Percentiles rank a stretch among this genome's conserved stretches.
Evolutionary conservation across 2,888 invertebrate species (phyloP).

Genomic region (Entomobrya multifasciata): DNA sequence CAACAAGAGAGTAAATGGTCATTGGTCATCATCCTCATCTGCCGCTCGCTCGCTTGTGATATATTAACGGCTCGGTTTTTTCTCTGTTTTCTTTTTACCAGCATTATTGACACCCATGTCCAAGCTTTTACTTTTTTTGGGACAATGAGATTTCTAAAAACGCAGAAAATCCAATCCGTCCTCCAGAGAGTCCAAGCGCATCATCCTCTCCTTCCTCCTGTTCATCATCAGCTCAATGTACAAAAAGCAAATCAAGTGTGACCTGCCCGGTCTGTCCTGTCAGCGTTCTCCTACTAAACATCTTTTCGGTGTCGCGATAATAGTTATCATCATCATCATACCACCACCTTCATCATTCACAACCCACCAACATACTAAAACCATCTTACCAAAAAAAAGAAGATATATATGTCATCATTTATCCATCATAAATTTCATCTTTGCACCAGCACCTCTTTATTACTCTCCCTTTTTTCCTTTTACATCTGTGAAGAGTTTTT

Average conservation of each 20-base stretch:
- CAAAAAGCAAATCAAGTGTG: slow-evolving; percentile 15
- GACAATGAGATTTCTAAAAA: neutral
- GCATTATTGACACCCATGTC: slow-evolving; percentile 20
- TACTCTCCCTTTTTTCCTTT: neutral
- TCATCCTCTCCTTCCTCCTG: neutral
- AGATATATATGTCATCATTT: slow-evolving; percentile 59
- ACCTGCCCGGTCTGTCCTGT: neutral
- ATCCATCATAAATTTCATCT: slow-evolving; percentile 60
- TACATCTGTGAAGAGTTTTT: neutral
- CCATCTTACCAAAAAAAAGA: neutral
- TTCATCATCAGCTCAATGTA: neutral
- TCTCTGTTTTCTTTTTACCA: neutral
- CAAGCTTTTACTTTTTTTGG: neutral
- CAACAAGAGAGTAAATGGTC: neutral
- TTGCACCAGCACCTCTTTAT: neutral
- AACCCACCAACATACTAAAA: neutral
- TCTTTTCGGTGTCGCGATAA: slow-evolving; percentile 55
- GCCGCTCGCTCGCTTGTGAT: neutral
- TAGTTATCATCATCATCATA: slow-evolving; percentile 9
- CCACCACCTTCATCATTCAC: slow-evolving; percentile 11
- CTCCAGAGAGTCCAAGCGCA: neutral
- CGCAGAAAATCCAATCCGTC: too few species aligned
- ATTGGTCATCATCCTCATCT: slow-evolving; percentile 51
- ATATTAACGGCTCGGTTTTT: slow-evolving; percentile 30
- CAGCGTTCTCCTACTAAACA: too few species aligned